Percentiles rank a stretch among this genome's conserved stretches.
These are phyloP conservation scores for Rallus crepitans DNA, from an alignment of 2,797 vertebrate genomes.

Conservation along the genomic window DNA sequence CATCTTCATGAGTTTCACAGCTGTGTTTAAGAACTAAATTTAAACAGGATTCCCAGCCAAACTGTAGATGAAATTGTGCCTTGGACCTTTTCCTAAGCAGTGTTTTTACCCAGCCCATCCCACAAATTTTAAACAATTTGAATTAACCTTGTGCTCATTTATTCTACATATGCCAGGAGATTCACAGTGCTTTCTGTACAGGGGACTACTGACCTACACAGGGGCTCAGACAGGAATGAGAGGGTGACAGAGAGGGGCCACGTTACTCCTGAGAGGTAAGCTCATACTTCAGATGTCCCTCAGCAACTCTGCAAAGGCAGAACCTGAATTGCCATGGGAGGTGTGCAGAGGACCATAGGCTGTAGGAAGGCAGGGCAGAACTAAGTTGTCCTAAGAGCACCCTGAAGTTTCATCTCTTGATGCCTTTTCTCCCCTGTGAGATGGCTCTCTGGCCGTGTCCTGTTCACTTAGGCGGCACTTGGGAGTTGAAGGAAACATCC, in stretches of 20 bases:
- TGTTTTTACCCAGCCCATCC: neutral
- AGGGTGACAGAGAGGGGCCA: neutral
- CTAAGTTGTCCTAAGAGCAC: neutral
- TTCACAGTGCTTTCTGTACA: neutral
- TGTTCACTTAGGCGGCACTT: neutral
- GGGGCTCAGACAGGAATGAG: neutral
- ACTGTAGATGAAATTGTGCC: neutral
- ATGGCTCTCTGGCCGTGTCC: neutral
- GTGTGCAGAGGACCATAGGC: neutral
- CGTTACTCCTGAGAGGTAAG: neutral
- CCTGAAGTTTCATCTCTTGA: neutral
- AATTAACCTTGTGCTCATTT: neutral
- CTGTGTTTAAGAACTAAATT: constrained; percentile 32
- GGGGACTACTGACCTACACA: neutral
- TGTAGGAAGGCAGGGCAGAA: neutral
- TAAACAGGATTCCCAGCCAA: constrained; percentile 29
- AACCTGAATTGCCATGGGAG: neutral
- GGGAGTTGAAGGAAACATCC: neutral
- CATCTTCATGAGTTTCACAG: constrained; percentile 30
- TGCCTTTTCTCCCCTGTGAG: neutral
- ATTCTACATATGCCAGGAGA: neutral
- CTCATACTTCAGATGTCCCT: neutral
- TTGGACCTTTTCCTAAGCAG: neutral
- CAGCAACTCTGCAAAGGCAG: neutral
- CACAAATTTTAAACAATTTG: neutral